Conservation (phyloP, 37 sponge, comb jelly and placozoan species). For the Tethya wilhelma region DNA sequence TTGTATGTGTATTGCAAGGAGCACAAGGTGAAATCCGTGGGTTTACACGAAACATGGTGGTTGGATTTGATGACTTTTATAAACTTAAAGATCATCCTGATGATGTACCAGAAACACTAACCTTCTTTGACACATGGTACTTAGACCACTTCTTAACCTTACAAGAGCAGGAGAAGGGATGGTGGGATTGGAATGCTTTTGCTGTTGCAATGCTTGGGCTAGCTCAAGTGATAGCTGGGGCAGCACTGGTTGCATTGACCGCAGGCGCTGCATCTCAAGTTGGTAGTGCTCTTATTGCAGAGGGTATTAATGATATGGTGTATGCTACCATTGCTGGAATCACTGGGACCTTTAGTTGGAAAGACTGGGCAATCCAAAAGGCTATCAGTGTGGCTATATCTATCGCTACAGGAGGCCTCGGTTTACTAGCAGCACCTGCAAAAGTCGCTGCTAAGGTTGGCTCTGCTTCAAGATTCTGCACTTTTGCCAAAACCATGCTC, state of each 20-base stretch:
- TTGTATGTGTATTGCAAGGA: not conserved
- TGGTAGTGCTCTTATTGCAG: constrained; percentile 11
- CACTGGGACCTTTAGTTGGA: constrained; percentile 12
- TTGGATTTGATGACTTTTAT: not conserved
- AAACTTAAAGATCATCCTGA: not conserved
- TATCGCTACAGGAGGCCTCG: not conserved
- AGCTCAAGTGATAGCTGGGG: constrained; percentile 13
- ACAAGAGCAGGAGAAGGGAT: not conserved
- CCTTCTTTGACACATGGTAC: not conserved
- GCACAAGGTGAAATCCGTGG: not conserved
- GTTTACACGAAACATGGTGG: not conserved
- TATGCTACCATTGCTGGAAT: constrained; percentile 2
- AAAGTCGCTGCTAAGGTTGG: not conserved
- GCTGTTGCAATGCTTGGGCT: not conserved
- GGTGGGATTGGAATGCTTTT: constrained; percentile 6
- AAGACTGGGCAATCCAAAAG: constrained; percentile 17
- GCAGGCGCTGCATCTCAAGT: constrained; percentile 1
- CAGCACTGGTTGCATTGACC: not conserved
- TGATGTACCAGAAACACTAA: not conserved
- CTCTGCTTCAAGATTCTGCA: not conserved
- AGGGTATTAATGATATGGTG: constrained; percentile 22
- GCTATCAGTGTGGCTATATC: constrained; percentile 13
- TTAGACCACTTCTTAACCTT: not conserved
- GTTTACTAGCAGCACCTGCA: not conserved
- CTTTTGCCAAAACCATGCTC: not conserved